phyloP scores from a whole-genome alignment of 2,888 invertebrate species.

The Flabesymbios commensalis region DNA sequence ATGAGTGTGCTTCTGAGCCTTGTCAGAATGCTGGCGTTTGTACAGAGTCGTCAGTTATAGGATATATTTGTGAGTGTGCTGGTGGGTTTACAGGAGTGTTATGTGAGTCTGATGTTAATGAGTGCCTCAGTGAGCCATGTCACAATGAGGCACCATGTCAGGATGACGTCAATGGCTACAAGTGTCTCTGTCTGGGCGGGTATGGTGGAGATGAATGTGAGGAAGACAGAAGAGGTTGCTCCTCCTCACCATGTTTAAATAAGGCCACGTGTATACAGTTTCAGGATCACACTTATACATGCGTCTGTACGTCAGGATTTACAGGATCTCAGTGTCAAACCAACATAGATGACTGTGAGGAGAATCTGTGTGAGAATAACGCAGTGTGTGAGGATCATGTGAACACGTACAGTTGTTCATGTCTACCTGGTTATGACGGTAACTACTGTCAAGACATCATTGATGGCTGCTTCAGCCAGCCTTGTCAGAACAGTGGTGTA shows the following conservation, averaged over 20 bases:
- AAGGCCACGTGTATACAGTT: constrained; percentile 12
- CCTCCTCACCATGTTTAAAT: constrained; percentile 20
- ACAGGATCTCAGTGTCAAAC: constrained; percentile 62
- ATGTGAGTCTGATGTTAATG: constrained; percentile 69
- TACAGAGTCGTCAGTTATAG: constrained; percentile 10
- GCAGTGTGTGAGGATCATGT: constrained; percentile 16
- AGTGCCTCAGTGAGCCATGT: constrained; percentile 67
- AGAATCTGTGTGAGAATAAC: constrained; percentile 13
- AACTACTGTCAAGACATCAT: constrained; percentile 9
- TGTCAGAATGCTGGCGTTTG: constrained; percentile 31
- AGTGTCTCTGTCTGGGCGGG: constrained; percentile 35
- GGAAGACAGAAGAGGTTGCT: constrained; percentile 38
- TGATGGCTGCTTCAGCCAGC: constrained; percentile 21
- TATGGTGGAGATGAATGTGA: constrained; percentile 27
- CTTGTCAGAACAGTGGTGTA: constrained; percentile 39
- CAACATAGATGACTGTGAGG: constrained; percentile 24
- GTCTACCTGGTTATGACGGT: constrained; percentile 20
- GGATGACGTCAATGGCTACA: constrained; percentile 69
- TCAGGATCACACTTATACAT: constrained; percentile 27
- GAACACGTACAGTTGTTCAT: constrained; percentile 17
- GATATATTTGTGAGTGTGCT: constrained; percentile 63
- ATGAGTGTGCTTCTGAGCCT: constrained; percentile 70
- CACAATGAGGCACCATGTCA: constrained; percentile 61
- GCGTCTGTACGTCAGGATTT: constrained; percentile 16
- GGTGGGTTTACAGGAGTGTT: constrained; percentile 49